These are phyloP conservation scores for Neolamprologus kungweensis DNA, from an alignment of 2,113 vertebrate genomes.

Conservation along the genomic window DNA sequence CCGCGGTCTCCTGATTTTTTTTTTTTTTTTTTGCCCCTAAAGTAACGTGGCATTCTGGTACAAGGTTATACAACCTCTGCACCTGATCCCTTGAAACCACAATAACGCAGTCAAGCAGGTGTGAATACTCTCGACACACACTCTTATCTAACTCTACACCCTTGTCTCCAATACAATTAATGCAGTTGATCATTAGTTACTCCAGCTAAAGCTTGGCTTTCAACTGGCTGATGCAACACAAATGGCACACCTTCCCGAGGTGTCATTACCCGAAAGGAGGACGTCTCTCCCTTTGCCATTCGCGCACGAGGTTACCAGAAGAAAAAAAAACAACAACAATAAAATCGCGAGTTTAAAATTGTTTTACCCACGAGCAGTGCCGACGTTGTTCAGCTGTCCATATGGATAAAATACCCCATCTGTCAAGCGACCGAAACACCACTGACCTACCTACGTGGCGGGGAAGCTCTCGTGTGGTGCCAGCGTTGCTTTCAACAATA, in stretches of 20 bases:
- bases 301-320: not conserved
- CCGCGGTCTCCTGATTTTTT: not conserved
- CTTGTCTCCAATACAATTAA: not conserved
- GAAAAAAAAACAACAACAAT: rapidly evolving
- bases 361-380: not conserved
- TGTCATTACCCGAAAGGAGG: not conserved
- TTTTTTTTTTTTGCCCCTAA: not conserved
- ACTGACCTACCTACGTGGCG: conserved; percentile 46
- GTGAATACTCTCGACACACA: not conserved
- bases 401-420: not conserved
- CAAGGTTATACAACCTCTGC: not conserved
- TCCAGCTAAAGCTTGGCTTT: not conserved
- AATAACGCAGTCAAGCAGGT: not conserved
- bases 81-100: not conserved
- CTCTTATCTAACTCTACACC: not conserved
- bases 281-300: not conserved
- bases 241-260: not conserved
- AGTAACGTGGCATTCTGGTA: not conserved
- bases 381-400: not conserved
- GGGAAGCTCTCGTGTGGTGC: not conserved
- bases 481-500: not conserved
- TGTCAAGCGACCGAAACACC: not conserved
- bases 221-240: conserved; percentile 49
- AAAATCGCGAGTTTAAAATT: not conserved
- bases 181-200: not conserved